Conservation (phyloP, 2,113 vertebrate genomes). For the Mungos mungo region DNA sequence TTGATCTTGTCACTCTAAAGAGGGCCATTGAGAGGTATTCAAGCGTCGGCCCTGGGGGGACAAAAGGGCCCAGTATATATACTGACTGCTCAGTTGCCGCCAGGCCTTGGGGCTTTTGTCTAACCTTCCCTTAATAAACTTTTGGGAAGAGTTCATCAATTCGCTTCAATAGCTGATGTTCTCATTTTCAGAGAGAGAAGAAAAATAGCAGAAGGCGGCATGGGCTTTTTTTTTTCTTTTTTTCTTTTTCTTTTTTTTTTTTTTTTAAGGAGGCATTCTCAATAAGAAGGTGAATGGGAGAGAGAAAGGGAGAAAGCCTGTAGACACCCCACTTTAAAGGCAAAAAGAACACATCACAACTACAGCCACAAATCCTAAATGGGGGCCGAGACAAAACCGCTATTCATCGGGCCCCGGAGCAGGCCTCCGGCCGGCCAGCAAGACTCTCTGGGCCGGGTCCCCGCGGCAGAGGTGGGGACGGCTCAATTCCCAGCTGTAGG, state of each 20-base stretch:
- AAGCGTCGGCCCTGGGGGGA: conserved; percentile 95
- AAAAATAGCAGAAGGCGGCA: conserved; percentile 92
- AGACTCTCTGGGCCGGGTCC: not conserved
- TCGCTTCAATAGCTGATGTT: conserved; percentile 95
- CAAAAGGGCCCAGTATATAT: conserved; percentile 97
- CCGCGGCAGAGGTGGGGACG: conserved; percentile 24
- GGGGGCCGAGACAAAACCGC: conserved; percentile 75
- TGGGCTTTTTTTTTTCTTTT: not conserved
- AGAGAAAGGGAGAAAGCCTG: conserved; percentile 51
- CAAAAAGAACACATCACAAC: conserved; percentile 62
- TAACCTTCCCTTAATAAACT: conserved; percentile 99
- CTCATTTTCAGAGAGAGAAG: conserved; percentile 92
- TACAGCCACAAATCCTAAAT: conserved; percentile 60
- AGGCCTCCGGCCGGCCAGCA: not conserved
- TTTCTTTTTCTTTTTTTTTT: conserved; percentile 35
- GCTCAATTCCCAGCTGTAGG: conserved; percentile 45
- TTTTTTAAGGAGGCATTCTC: conserved; percentile 58
- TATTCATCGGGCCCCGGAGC: conserved; percentile 63
- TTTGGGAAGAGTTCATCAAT: conserved; percentile 99
- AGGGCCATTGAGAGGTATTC: conserved; percentile 97
- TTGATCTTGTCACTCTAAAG: conserved; percentile 98
- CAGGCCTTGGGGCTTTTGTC: conserved; percentile 95
- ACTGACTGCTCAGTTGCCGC: conserved; percentile 95
- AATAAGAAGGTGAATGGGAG: conserved; percentile 44
- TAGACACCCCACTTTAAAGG: conserved; percentile 81